phyloP scores from a whole-genome alignment of 2,797 vertebrate genomes.

The Mormyrops attenuatus region DNA sequence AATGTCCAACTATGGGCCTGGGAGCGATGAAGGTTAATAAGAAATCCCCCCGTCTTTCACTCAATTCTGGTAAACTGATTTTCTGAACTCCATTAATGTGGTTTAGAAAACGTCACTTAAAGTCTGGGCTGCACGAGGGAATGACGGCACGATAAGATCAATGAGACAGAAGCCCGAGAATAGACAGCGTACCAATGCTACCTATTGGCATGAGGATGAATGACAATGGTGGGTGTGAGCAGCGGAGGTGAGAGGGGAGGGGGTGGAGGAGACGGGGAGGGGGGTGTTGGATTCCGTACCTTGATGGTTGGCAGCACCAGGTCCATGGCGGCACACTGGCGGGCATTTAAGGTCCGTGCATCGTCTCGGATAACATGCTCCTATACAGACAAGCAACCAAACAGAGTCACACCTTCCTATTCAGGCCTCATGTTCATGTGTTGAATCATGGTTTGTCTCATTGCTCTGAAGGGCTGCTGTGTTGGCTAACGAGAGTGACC shows the following conservation, averaged over 20 bases:
- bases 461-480: neutral
- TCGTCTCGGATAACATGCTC: constrained; percentile 85
- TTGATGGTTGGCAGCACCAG: constrained; percentile 91
- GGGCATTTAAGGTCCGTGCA: constrained; percentile 78
- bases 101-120: neutral
- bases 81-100: neutral
- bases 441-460: neutral
- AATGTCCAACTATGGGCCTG: too few species aligned
- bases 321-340: constrained; percentile 91
- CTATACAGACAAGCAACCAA: neutral
- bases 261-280: too few species aligned
- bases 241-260: neutral
- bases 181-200: neutral
- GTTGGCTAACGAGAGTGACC: neutral
- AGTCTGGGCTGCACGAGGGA: neutral
- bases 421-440: neutral
- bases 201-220: neutral
- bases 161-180: neutral
- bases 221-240: neutral
- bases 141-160: neutral
- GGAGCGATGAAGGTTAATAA: neutral
- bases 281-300: constrained; percentile 54
- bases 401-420: neutral
- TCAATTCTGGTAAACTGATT: neutral
- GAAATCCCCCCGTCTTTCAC: neutral